A percentile compares a stretch with the other conserved stretches of the same genome.
Conservation (phyloP, 2,797 vertebrate genomes). For the Cichlasoma orientale region DNA sequence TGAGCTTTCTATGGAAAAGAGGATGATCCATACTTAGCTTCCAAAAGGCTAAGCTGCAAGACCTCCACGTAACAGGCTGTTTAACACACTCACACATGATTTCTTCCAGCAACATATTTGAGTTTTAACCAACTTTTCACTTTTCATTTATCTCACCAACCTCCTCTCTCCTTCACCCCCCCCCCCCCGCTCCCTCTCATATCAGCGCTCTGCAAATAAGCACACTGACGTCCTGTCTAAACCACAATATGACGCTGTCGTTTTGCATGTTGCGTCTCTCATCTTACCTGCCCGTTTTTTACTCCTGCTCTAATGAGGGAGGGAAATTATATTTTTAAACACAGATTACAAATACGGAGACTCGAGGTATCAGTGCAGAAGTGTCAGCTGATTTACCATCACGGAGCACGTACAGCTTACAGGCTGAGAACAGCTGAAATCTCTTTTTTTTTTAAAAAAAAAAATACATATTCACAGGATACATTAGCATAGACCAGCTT, state of each 20-base stretch:
- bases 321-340: slow-evolving; percentile 60
- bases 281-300: slow-evolving; percentile 38
- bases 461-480: slow-evolving; percentile 2
- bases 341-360: slow-evolving; percentile 32
- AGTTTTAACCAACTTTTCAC: slow-evolving; percentile 56
- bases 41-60: slow-evolving; percentile 25
- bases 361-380: slow-evolving; percentile 7
- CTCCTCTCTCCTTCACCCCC: slow-evolving; percentile 4
- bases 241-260: slow-evolving; percentile 39
- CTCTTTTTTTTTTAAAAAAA: rapidly evolving
- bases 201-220: slow-evolving; percentile 48
- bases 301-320: slow-evolving; percentile 33
- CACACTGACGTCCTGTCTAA: slow-evolving; percentile 40
- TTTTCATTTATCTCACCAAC: slow-evolving; percentile 52
- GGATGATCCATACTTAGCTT: slow-evolving; percentile 27
- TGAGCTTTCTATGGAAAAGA: slow-evolving; percentile 3
- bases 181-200: slow-evolving; percentile 13
- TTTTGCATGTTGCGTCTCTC: slow-evolving; percentile 31
- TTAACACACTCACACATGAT: slow-evolving; percentile 31
- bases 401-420: neutral
- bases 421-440: slow-evolving; percentile 5
- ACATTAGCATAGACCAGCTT: slow-evolving; percentile 15
- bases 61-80: slow-evolving; percentile 39
- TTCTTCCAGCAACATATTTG: slow-evolving; percentile 36
- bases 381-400: slow-evolving; percentile 31